A percentile compares a stretch with the other conserved stretches of the same genome.
phyloP scores from a whole-genome alignment of 2,113 vertebrate genomes.

The Ascaphus truei region DNA sequence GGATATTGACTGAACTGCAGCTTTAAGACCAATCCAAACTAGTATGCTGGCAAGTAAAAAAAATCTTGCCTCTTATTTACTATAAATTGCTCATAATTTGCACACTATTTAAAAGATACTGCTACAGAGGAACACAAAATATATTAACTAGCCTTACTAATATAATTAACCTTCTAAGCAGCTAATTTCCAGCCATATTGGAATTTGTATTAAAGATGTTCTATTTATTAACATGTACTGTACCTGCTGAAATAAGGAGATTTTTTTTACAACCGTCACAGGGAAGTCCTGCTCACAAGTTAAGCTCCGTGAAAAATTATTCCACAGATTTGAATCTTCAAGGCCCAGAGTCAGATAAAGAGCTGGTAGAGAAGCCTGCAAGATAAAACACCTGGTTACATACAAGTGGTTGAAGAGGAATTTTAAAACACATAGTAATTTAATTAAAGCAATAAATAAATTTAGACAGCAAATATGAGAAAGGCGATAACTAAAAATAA shows the following conservation, averaged over 20 bases:
- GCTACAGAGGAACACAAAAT: no score
- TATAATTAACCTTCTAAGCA: no score
- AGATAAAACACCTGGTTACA: constrained; percentile 24
- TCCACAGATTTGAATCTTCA: constrained; percentile 82
- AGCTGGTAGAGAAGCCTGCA: constrained; percentile 77
- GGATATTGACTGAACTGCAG: no score
- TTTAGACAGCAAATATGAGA: not conserved
- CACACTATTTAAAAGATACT: no score
- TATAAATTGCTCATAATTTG: no score
- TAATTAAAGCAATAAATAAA: constrained; percentile 16
- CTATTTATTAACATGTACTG: not conserved
- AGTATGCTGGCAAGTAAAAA: no score
- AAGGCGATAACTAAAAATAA: not conserved
- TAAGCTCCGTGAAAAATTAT: constrained; percentile 79
- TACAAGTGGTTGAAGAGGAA: constrained; percentile 6
- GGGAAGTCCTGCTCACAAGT: constrained; percentile 91
- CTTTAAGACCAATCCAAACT: no score
- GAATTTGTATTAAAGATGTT: no score
- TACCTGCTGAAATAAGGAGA: constrained; percentile 93
- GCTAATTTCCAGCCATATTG: no score
- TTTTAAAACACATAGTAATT: not conserved
- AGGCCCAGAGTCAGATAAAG: constrained; percentile 83
- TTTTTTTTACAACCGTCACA: constrained; percentile 71
- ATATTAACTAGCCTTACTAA: no score
- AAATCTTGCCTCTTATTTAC: no score